Percentiles rank a stretch among this genome's conserved stretches.
Conservation (phyloP, 1,140 invertebrate species). For the Limonius californicus region DNA sequence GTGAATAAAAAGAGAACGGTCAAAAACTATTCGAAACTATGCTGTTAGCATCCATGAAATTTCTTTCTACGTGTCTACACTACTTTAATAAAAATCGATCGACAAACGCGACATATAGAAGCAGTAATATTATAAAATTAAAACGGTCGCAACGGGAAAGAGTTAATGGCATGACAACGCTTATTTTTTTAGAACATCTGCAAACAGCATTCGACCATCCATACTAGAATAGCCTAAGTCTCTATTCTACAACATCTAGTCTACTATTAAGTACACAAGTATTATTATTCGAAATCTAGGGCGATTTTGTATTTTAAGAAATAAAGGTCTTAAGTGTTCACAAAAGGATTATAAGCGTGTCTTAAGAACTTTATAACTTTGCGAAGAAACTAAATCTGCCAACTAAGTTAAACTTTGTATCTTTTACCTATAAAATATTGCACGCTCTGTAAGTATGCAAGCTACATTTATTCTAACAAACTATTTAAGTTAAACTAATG, state of each 20-base stretch:
- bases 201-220: slow-evolving; percentile 18
- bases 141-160: neutral
- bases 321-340: slow-evolving; percentile 21
- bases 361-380: slow-evolving; percentile 22
- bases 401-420: slow-evolving; percentile 22
- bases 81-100: neutral
- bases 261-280: slow-evolving; percentile 4
- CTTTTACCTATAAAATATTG: slow-evolving; percentile 21
- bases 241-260: slow-evolving; percentile 8
- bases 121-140: neutral
- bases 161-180: slow-evolving; percentile 2
- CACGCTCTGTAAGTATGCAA: slow-evolving; percentile 23
- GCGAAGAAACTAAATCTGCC: slow-evolving; percentile 21
- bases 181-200: slow-evolving; percentile 15
- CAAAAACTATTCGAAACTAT: slow-evolving; percentile 1
- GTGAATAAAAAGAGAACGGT: slow-evolving; percentile 3
- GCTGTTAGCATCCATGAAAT: slow-evolving; percentile 45
- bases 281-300: neutral
- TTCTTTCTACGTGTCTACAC: slow-evolving; percentile 44
- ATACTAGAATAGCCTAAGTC: too few relatives aligned
- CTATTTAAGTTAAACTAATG: slow-evolving; percentile 21
- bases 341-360: slow-evolving; percentile 8
- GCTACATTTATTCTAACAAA: slow-evolving; percentile 23
- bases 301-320: neutral
- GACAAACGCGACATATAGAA: neutral